Evolutionary conservation across 1,140 invertebrate genomes (phyloP).

Genomic region (Nasonia longicornis): DNA sequence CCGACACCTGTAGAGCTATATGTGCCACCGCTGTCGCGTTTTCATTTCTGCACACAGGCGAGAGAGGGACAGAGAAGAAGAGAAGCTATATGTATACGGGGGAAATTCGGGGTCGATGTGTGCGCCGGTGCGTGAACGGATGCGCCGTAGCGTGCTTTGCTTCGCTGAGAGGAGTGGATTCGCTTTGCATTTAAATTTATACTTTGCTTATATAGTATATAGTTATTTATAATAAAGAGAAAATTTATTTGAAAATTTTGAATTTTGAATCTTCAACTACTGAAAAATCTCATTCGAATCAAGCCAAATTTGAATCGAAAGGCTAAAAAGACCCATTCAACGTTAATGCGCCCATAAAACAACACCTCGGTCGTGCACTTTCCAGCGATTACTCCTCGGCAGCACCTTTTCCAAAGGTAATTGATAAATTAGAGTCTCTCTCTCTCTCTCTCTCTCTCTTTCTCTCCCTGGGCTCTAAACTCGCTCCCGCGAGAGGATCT

Average conservation of each 20-base stretch:
- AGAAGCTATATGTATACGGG: background rate
- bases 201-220: no score
- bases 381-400: background rate
- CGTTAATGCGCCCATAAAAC: background rate
- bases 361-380: constrained; percentile 2
- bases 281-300: background rate
- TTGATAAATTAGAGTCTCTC: constrained; percentile 20
- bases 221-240: no score
- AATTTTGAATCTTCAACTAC: no score
- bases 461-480: background rate
- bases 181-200: background rate
- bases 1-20: background rate
- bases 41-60: no score
- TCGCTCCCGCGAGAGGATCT: background rate
- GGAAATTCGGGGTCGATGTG: background rate
- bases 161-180: background rate
- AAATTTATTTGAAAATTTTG: no score
- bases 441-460: no score
- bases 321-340: background rate
- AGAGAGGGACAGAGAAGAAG: background rate
- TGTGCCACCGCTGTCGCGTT: background rate
- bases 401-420: constrained; percentile 7
- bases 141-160: background rate
- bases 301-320: background rate
- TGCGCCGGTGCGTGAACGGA: background rate